A percentile compares a stretch with the other conserved stretches of the same genome.
Conservation (phyloP, 2,888 invertebrate genomes). For the Melangyna quadrimaculata region DNA sequence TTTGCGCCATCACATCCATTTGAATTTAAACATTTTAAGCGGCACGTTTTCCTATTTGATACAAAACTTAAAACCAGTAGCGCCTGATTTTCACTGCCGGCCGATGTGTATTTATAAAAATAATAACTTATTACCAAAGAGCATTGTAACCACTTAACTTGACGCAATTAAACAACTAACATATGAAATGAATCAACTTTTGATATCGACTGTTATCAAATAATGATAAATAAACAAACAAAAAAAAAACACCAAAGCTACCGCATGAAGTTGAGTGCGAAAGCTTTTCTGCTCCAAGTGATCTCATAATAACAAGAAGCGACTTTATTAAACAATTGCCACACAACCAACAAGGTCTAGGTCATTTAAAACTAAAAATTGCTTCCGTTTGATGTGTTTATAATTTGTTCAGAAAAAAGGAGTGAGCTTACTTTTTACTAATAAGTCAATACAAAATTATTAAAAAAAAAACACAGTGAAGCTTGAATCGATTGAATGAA, state of each 20-base stretch:
- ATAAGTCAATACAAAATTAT: not conserved
- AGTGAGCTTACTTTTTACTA: not conserved
- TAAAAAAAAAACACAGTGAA: conserved; percentile 31
- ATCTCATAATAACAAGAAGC: conserved; percentile 55
- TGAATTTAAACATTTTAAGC: not conserved
- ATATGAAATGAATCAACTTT: conserved; percentile 38
- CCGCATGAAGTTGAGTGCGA: conserved; percentile 2
- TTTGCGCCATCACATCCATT: too few species aligned
- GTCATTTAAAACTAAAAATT: conserved; percentile 21
- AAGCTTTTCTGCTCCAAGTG: conserved; percentile 39
- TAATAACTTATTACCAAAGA: not conserved
- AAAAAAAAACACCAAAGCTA: conserved; percentile 21
- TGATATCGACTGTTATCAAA: conserved; percentile 54
- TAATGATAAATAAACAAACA: too few species aligned
- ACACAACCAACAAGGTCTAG: conserved; percentile 55
- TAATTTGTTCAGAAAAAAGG: not conserved
- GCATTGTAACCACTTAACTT: not conserved
- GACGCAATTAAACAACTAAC: conserved; percentile 24
- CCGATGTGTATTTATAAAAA: not conserved
- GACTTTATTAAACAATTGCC: conserved; percentile 53
- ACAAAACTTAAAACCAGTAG: not conserved
- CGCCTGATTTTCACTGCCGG: not conserved
- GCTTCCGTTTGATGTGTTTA: conserved; percentile 22
- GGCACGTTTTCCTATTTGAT: not conserved
- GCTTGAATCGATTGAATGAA: conserved; percentile 20